Evolutionary conservation across 2,888 invertebrate genomes (phyloP).

Genomic region (Dryadula phaetusa): DNA sequence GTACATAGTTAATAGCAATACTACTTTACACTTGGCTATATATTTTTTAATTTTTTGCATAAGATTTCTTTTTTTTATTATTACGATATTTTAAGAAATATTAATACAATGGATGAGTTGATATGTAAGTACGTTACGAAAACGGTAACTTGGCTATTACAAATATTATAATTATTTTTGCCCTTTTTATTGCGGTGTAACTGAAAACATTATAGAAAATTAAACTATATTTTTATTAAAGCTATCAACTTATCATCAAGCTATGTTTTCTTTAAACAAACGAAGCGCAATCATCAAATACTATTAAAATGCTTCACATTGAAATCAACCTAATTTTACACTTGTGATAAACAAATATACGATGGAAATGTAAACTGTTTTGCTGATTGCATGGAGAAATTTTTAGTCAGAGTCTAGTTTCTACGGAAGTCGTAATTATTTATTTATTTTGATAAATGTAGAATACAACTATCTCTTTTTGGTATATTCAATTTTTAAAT

Average conservation of each 20-base stretch:
- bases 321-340: background rate
- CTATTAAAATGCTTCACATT: constrained; percentile 5
- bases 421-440: constrained; percentile 22
- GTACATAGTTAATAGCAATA: background rate
- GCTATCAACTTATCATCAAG: background rate
- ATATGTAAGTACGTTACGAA: background rate
- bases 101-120: too few species aligned
- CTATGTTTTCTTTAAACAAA: background rate
- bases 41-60: background rate
- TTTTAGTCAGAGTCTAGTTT: constrained; percentile 1
- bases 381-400: background rate
- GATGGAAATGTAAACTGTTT: background rate
- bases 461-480: constrained; percentile 2
- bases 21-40: background rate
- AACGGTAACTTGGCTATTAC: background rate
- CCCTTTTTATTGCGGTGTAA: background rate
- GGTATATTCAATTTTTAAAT: background rate
- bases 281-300: background rate
- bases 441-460: background rate
- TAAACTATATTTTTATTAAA: background rate
- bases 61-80: too few species aligned
- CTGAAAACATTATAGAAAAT: background rate
- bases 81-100: too few species aligned
- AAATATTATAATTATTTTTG: background rate
- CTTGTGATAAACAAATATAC: background rate